Percentiles rank a stretch among this genome's conserved stretches.
Evolutionary conservation across 2,888 invertebrate species (phyloP).

Genomic region (Andrena dorsata): DNA sequence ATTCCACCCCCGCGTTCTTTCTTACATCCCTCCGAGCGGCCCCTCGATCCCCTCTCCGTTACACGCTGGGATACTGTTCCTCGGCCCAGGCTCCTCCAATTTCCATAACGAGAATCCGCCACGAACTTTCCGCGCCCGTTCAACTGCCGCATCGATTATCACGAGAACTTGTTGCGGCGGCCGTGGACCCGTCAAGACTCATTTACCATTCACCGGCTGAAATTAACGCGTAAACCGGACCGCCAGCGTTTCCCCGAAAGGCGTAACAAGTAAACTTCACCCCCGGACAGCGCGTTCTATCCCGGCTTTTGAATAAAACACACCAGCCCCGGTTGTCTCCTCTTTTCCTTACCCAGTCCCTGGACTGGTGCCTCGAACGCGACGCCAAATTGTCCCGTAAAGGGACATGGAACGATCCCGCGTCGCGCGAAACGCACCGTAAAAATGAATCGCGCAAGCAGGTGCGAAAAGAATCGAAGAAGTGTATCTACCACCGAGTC

Average conservation of each 20-base stretch:
- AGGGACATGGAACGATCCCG: slow-evolving; percentile 11
- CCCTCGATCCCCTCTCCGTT: slow-evolving; percentile 47
- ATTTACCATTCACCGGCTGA: slow-evolving; percentile 30
- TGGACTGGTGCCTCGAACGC: neutral
- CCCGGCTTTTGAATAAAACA: slow-evolving; percentile 43
- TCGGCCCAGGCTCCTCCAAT: slow-evolving; percentile 70
- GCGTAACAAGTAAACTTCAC: slow-evolving; percentile 27
- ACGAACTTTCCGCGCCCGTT: slow-evolving; percentile 45
- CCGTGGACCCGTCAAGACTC: neutral
- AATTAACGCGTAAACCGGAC: slow-evolving; percentile 43
- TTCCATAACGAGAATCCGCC: slow-evolving; percentile 77
- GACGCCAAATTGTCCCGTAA: slow-evolving; percentile 18
- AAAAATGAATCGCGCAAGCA: slow-evolving; percentile 55
- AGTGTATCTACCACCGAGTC: slow-evolving; percentile 3
- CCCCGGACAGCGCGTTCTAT: neutral
- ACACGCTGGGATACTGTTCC: slow-evolving; percentile 50
- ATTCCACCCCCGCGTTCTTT: neutral
- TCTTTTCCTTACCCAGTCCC: neutral
- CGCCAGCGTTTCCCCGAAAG: slow-evolving; percentile 8
- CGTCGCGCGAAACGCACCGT: slow-evolving; percentile 10
- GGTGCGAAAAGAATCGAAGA: slow-evolving; percentile 46
- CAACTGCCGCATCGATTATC: slow-evolving; percentile 59
- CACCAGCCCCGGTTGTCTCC: neutral
- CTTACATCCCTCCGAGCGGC: slow-evolving; percentile 15
- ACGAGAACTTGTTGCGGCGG: slow-evolving; percentile 53